Evolutionary conservation across 2,797 vertebrate species (phyloP), one percentile per base, ranked within the genome.

Genomic region (Acipenser transmontanus): DNA sequence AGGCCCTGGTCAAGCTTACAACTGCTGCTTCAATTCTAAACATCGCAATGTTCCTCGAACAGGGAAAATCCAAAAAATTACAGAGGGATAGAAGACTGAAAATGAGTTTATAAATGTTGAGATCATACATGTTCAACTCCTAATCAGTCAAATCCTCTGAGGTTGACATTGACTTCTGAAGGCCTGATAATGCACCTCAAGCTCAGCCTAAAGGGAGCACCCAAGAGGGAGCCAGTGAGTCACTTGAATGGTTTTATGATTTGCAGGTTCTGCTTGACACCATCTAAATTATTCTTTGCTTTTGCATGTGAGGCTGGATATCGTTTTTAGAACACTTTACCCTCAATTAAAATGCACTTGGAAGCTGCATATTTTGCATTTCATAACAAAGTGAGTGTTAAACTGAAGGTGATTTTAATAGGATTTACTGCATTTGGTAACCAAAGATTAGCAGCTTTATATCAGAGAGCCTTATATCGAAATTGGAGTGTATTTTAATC

Each of bases 321-420:
- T 80, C 72, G 67, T 65, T 76, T 76, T 69, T 47, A 67, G 68
- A 79, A 82, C 73, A 83, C 77, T 81, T 83, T 87, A 85, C 81
- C 85, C 86, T 88, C 85, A 89, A 89, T 92, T 88, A 89, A 88
- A 85, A 83, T 80, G 74, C 67, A 80, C 71, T 57, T 63, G 75
- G 82, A 88, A 85, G 82, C 85, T 85, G 82, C 83, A 71, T 84
- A 87, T 89, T 90, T 90, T 89, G 88, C 86, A 87, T 88, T 89
- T 89, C 69, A 66, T 72, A 86, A 89, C 86, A 89, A 90, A 89
- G 77, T 73, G 66, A 62, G 76, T 84, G 85, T 85, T 91, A 86
- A 89, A 91, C 83, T 84, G 82, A 84, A 89, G 88, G 87, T 88
- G 87, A 89, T 86, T 82, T 85, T 91, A 91, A 91, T 92, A 89